Evolutionary conservation across 2,888 invertebrate species (phyloP), one percentile per base, ranked within the genome.

Genomic region (Agrenia bidenticulata): DNA sequence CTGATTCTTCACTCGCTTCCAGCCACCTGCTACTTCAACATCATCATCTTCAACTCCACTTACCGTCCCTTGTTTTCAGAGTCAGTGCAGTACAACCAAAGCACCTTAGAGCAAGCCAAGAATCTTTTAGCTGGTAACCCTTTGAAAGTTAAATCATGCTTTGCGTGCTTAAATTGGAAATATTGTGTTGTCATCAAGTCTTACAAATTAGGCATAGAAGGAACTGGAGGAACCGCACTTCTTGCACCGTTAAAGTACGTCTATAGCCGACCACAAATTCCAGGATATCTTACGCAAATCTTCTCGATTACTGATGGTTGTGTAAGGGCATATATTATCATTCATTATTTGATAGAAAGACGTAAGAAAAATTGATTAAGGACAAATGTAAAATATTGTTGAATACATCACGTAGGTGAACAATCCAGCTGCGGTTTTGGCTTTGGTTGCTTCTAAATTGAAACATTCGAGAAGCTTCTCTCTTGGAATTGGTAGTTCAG

Each of bases 401-500:
- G n/a, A n/a, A n/a, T 37, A 7, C 2, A 41, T 45, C 42, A 27
- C 17, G 17, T 37, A 66, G 66, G 66, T 69, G 1, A 17, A 4
- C 1, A 61, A 66, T 51, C 32, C 56, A 2, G 56, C 61, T 0
- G 37, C 17, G 1, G 69, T 69, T 1, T 51, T 69, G 19, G 13
- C 57, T 21, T 53, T 66, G 17, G 69, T 69, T 15, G n/a, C 55
- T 1, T 54, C 62, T 0, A 66, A 64, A 45, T 32, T 69, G 17
- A 61, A 64, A 17, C 69, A 66, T 23, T 69, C 69, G 2, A 50
- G 69, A 37, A 64, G 69, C n/a, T 66, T 66, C 37, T 59, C 69
- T 1, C 45, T 69, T 15, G 66, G 69, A 39, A 66, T 69, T 56
- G 69, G 69, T 0, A 17, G 45, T 21, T 24, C 24, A 0, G 66